phyloP scores from a whole-genome alignment of 2,797 vertebrate species.

The Discoglossus pictus region DNA sequence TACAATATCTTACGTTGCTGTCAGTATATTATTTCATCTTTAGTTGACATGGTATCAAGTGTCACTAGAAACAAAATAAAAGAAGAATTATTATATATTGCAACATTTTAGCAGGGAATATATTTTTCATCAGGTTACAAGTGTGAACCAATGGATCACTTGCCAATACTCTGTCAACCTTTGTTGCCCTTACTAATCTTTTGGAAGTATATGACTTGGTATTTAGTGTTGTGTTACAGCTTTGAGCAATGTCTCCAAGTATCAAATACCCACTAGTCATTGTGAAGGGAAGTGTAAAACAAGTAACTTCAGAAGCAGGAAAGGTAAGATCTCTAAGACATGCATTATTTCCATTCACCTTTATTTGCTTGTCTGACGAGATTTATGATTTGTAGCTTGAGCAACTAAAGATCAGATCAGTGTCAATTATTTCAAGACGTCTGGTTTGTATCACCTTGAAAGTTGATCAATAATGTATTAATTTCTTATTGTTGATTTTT shows the following conservation, averaged over 20 bases:
- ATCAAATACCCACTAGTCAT: constrained; percentile 56
- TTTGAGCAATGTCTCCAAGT: constrained; percentile 56
- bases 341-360: constrained; percentile 50
- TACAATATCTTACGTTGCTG: constrained; percentile 21
- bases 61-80: constrained; percentile 57
- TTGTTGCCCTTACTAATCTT: constrained; percentile 50
- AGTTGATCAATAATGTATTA: constrained; percentile 44
- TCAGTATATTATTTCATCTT: background rate
- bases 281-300: constrained; percentile 64
- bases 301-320: constrained; percentile 58
- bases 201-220: constrained; percentile 19
- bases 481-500: constrained; percentile 26
- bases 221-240: constrained; percentile 51
- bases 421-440: constrained; percentile 34
- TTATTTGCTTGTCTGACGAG: constrained; percentile 52
- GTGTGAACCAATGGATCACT: constrained; percentile 60
- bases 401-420: constrained; percentile 36
- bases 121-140: constrained; percentile 42
- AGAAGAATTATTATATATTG: constrained; percentile 52
- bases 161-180: constrained; percentile 58
- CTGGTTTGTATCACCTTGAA: constrained; percentile 51
- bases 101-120: constrained; percentile 53
- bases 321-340: constrained; percentile 45
- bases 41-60: constrained; percentile 26
- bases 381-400: constrained; percentile 47